Percentiles rank a stretch among this genome's conserved stretches.
phyloP scores from a whole-genome alignment of 2,888 invertebrate species.

The Drosophila pegasa region DNA sequence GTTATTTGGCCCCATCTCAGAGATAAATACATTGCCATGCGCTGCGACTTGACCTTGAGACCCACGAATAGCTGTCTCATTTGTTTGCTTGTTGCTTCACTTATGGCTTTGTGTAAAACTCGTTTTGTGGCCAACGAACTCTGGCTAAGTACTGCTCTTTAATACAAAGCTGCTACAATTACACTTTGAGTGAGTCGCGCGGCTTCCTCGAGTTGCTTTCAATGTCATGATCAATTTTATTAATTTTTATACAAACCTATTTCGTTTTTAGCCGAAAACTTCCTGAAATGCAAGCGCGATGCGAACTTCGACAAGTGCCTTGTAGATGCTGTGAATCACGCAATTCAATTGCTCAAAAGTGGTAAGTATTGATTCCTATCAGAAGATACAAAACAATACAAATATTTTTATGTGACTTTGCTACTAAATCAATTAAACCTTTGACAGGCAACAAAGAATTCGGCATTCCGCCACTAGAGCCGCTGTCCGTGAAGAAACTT shows the following conservation, averaged over 20 bases:
- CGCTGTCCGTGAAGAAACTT: constrained; percentile 87
- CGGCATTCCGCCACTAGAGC: constrained; percentile 87
- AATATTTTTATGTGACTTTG: constrained; percentile 1
- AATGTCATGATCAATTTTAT: constrained; percentile 63
- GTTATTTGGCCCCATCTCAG: constrained; percentile 43
- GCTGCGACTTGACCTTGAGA: constrained; percentile 77
- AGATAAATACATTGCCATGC: constrained; percentile 44
- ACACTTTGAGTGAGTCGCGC: constrained; percentile 24
- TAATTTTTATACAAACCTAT: constrained; percentile 31
- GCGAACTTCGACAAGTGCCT: constrained; percentile 87
- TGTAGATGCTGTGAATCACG: constrained; percentile 86
- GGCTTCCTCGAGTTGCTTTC: constrained; percentile 61
- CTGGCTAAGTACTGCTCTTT: constrained; percentile 39
- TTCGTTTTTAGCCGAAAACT: constrained; percentile 86
- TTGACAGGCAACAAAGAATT: constrained; percentile 87
- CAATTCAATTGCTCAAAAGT: constrained; percentile 86
- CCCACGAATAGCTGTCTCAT: constrained; percentile 51
- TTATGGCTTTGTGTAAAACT: constrained; percentile 51
- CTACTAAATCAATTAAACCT: constrained; percentile 28
- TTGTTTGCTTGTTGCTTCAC: constrained; percentile 37
- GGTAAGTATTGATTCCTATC: constrained; percentile 85
- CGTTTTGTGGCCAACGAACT: constrained; percentile 64
- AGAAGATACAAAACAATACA: not conserved
- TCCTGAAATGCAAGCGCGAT: constrained; percentile 87
- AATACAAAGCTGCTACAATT: constrained; percentile 56